These are phyloP conservation scores for Geophilus truncorum DNA, from an alignment of 2,888 invertebrate species.

Conservation along the genomic window DNA sequence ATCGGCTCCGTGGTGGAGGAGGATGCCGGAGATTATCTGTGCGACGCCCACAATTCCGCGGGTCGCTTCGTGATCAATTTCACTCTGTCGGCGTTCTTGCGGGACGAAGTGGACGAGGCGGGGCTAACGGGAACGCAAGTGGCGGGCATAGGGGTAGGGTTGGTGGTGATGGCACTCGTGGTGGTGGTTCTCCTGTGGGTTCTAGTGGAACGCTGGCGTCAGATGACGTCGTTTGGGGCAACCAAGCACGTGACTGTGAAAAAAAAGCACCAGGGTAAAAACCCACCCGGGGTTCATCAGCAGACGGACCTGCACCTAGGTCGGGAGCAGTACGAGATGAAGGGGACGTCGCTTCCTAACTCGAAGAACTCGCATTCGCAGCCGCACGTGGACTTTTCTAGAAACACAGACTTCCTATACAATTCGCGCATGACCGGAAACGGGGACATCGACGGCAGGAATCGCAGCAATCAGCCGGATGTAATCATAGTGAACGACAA, in stretches of 20 bases:
- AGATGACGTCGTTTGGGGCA: background rate
- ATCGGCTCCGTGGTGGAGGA: slow-evolving; percentile 32
- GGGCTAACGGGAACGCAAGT: slow-evolving; percentile 35
- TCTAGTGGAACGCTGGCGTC: slow-evolving; percentile 35
- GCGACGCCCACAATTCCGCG: slow-evolving; percentile 35
- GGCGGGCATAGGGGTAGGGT: slow-evolving; percentile 37
- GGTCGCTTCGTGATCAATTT: slow-evolving; percentile 34
- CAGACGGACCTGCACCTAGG: slow-evolving; percentile 17
- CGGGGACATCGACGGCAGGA: background rate
- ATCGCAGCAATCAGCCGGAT: slow-evolving; percentile 7
- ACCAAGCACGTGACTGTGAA: slow-evolving; percentile 13
- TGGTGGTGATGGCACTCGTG: slow-evolving; percentile 34
- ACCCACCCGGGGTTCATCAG: background rate
- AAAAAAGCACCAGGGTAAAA: slow-evolving; percentile 2
- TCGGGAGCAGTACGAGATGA: slow-evolving; percentile 28
- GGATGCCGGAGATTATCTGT: slow-evolving; percentile 36
- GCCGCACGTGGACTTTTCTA: background rate
- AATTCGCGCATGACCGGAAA: slow-evolving; percentile 3
- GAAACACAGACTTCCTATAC: background rate
- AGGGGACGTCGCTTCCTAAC: background rate
- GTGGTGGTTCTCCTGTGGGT: slow-evolving; percentile 36
- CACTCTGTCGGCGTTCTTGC: slow-evolving; percentile 29
- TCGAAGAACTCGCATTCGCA: background rate
- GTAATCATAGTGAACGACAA: slow-evolving; percentile 1
- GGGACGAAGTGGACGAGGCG: slow-evolving; percentile 29